A percentile compares a stretch with the other conserved stretches of the same genome.
Conservation (phyloP, 2,797 vertebrate species). For the Melanitta fusca region DNA sequence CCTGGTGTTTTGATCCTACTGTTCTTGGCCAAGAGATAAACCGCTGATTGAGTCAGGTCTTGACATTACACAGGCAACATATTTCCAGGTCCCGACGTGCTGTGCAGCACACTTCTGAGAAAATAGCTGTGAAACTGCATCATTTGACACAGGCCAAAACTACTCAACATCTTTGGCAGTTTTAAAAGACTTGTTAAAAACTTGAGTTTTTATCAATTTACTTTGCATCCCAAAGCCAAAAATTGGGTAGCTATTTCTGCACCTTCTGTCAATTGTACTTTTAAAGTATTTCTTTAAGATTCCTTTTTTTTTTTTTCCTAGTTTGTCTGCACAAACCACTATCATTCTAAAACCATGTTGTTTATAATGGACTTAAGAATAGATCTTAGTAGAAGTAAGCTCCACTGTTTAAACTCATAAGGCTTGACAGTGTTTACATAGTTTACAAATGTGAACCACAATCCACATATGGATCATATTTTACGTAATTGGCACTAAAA, state of each 20-base stretch:
- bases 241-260: not conserved
- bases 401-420: conserved; percentile 56
- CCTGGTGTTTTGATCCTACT: conserved; percentile 35
- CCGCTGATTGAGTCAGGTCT: conserved; percentile 45
- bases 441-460: conserved; percentile 56
- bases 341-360: not conserved
- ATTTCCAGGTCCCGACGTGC: conserved; percentile 71
- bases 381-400: conserved; percentile 48
- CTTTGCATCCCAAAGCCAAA: not conserved
- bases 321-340: not conserved
- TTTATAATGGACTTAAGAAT: conserved; percentile 54
- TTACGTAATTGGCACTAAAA: conserved; percentile 58
- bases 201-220: not conserved
- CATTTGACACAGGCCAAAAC: not conserved
- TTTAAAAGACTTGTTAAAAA: not conserved
- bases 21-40: conserved; percentile 55
- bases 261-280: not conserved
- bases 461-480: conserved; percentile 65
- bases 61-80: conserved; percentile 58
- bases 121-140: not conserved
- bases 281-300: not conserved
- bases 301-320: not conserved
- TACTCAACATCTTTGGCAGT: not conserved
- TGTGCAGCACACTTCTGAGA: conserved; percentile 29
- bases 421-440: conserved; percentile 72